Percentiles rank a stretch among this genome's conserved stretches.
Evolutionary conservation across 2,113 vertebrate genomes (phyloP).

Genomic region (Amazona vittata): DNA sequence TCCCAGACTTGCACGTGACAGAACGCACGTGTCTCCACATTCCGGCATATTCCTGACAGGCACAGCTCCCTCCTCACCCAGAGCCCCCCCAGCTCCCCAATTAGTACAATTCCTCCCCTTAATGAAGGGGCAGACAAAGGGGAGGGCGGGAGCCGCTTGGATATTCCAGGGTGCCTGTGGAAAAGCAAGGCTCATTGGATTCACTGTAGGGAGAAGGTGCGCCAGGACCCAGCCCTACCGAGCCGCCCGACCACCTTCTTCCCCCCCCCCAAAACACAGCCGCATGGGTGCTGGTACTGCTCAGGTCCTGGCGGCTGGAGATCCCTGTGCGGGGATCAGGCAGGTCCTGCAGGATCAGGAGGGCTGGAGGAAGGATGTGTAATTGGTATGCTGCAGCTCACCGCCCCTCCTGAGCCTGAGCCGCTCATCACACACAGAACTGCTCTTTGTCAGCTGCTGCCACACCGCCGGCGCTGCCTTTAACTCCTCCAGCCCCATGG

Average conservation of each 20-base stretch:
- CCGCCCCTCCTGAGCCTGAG: constrained; percentile 27
- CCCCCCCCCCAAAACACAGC: neutral
- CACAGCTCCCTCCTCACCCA: neutral
- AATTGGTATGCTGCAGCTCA: constrained; percentile 52
- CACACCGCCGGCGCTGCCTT: neutral
- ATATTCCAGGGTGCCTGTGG: neutral
- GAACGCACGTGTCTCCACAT: neutral
- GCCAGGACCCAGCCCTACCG: neutral
- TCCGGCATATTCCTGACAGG: neutral
- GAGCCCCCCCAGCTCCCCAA: neutral
- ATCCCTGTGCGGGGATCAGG: neutral
- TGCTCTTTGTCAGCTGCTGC: constrained; percentile 54
- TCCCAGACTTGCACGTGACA: neutral
- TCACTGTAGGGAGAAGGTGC: neutral
- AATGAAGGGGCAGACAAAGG: constrained; percentile 38
- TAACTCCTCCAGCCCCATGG: constrained; percentile 34
- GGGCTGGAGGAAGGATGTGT: neutral
- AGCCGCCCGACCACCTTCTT: neutral
- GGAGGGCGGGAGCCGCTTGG: neutral
- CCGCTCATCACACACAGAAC: constrained; percentile 47
- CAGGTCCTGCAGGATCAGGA: neutral
- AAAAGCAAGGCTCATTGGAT: neutral
- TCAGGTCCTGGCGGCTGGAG: neutral
- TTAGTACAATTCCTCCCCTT: constrained; percentile 12
- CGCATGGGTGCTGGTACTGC: neutral